Conservation (phyloP, 2,888 invertebrate species). For the Oxyteleia sp. region DNA sequence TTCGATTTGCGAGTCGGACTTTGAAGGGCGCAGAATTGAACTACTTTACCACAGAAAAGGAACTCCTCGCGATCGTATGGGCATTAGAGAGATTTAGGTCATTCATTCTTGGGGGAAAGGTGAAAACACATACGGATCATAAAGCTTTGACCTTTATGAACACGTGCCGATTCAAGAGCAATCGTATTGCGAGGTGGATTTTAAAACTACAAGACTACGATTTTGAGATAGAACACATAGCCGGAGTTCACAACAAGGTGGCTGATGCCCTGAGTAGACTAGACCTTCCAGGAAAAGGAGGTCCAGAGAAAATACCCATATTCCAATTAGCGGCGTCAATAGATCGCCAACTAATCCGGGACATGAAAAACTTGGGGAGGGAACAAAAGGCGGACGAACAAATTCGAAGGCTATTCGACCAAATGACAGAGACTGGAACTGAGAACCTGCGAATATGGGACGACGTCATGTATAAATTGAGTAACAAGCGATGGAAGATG, state of each 20-base stretch:
- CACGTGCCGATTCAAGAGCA: slow-evolving; percentile 70
- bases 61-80: slow-evolving; percentile 76
- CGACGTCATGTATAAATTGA: neutral
- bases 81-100: slow-evolving; percentile 76
- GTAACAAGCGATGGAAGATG: neutral
- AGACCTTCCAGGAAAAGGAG: no score
- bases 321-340: no score
- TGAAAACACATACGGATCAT: slow-evolving; percentile 77
- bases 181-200: slow-evolving; percentile 32
- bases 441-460: neutral
- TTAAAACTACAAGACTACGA: slow-evolving; percentile 16
- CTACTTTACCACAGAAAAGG: slow-evolving; percentile 77
- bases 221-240: neutral
- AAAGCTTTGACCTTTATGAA: slow-evolving; percentile 76
- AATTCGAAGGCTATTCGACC: neutral
- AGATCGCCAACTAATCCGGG: neutral
- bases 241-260: slow-evolving; percentile 74
- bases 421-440: no score
- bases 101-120: slow-evolving; percentile 72
- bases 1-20: slow-evolving; percentile 75
- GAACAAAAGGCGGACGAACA: neutral
- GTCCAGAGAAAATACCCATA: no score
- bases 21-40: slow-evolving; percentile 68
- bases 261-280: slow-evolving; percentile 78
- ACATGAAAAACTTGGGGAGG: neutral